phyloP scores from a whole-genome alignment of 1,140 invertebrate species.

The Drosophila asahinai region DNA sequence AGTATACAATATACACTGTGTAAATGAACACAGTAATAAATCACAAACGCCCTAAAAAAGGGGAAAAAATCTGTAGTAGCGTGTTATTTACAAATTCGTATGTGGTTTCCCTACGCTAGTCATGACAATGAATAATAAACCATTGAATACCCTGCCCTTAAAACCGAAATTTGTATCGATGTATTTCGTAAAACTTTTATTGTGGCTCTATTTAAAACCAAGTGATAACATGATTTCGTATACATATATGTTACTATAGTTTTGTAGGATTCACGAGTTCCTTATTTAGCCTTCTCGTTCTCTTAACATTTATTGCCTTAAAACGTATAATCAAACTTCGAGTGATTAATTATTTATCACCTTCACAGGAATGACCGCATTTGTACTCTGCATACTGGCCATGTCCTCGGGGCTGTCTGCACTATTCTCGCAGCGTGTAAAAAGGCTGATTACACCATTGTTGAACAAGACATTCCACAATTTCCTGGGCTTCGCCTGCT shows the following conservation, averaged over 20 bases:
- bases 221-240: too few species aligned
- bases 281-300: not conserved
- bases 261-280: too few species aligned
- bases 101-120: not conserved
- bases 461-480: conserved; percentile 79
- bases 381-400: conserved; percentile 65
- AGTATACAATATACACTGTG: too few species aligned
- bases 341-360: conserved; percentile 7
- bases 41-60: too few species aligned
- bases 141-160: not conserved
- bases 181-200: too few species aligned
- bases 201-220: too few species aligned
- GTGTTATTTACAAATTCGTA: not conserved
- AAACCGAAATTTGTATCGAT: not conserved
- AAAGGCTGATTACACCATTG: conserved; percentile 65
- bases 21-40: too few species aligned
- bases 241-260: too few species aligned
- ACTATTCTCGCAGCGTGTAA: conserved; percentile 69
- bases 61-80: too few species aligned
- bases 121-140: not conserved
- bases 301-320: not conserved
- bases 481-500: conserved; percentile 69
- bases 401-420: conserved; percentile 72
- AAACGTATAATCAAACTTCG: not conserved
- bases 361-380: conserved; percentile 63